A percentile compares a stretch with the other conserved stretches of the same genome.
Conservation (phyloP, 1,140 invertebrate genomes). For the Epicauta chinensis region DNA sequence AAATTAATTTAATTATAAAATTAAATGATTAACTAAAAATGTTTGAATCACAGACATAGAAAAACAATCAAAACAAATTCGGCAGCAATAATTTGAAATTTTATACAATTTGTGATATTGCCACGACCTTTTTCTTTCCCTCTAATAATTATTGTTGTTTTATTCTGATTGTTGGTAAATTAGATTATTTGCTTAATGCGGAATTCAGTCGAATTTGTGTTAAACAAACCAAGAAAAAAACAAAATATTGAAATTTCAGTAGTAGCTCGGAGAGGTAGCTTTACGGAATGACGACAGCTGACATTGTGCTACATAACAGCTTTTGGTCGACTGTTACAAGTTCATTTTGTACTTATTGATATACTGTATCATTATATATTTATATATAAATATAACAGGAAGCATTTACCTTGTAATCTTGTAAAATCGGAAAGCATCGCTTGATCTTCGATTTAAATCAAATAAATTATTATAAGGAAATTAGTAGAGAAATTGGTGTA, state of each 20-base stretch:
- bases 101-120: not conserved
- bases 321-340: slow-evolving; percentile 27
- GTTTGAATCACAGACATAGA: slow-evolving; percentile 13
- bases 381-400: slow-evolving; percentile 31
- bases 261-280: slow-evolving; percentile 30
- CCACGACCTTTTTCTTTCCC: slow-evolving; percentile 1
- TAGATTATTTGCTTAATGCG: not conserved
- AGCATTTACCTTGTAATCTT: slow-evolving; percentile 35
- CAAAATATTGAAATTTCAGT: slow-evolving; percentile 16
- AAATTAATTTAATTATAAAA: not conserved
- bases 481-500: not conserved
- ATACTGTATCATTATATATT: not conserved
- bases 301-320: slow-evolving; percentile 21
- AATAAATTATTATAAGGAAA: not conserved
- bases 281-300: slow-evolving; percentile 31
- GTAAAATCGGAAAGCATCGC: slow-evolving; percentile 15
- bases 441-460: not conserved
- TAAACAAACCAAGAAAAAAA: slow-evolving; percentile 16
- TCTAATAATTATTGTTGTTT: too few relatives aligned
- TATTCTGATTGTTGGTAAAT: slow-evolving; percentile 1
- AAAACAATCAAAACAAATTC: slow-evolving; percentile 15
- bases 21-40: not conserved
- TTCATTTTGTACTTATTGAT: slow-evolving; percentile 37
- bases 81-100: too few relatives aligned
- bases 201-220: slow-evolving; percentile 1